phyloP scores from a whole-genome alignment of 1,140 invertebrate species.

The Pinna nobilis region DNA sequence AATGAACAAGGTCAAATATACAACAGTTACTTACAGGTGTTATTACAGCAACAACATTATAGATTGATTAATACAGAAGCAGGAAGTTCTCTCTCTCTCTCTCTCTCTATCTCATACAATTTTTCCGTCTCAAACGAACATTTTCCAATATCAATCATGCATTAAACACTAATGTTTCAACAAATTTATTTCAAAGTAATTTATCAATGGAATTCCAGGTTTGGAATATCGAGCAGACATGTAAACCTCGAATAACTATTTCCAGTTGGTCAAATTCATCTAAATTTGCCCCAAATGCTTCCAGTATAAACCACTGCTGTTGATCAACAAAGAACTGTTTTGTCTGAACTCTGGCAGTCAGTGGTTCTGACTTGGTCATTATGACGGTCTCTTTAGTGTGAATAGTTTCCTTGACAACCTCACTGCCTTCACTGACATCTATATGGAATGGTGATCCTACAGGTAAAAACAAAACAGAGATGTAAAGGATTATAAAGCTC shows the following conservation, averaged over 20 bases:
- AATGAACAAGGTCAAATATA: no score
- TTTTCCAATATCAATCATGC: no score
- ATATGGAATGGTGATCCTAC: conserved; percentile 92
- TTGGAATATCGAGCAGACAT: conserved; percentile 1
- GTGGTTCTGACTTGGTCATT: conserved; percentile 1
- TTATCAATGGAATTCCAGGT: no score
- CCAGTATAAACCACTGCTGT: conserved; percentile 50
- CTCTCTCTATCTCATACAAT: no score
- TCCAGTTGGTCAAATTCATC: conserved; percentile 32
- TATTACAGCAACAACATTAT: no score
- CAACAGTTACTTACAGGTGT: no score
- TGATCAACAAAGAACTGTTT: conserved; percentile 32
- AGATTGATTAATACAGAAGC: no score
- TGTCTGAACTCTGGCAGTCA: conserved; percentile 73
- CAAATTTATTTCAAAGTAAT: no score
- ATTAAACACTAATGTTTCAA: no score
- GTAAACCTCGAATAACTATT: conserved; percentile 47
- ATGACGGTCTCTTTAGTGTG: background rate
- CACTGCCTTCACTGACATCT: conserved; percentile 74
- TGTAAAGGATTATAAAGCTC: no score
- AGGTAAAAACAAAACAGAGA: background rate
- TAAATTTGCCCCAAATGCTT: conserved; percentile 33
- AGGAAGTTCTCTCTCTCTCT: no score
- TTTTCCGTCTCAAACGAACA: no score
- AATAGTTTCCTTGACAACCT: background rate